Evolutionary conservation across 1,140 invertebrate genomes (phyloP).

Genomic region (Drosophila nigrodunni): DNA sequence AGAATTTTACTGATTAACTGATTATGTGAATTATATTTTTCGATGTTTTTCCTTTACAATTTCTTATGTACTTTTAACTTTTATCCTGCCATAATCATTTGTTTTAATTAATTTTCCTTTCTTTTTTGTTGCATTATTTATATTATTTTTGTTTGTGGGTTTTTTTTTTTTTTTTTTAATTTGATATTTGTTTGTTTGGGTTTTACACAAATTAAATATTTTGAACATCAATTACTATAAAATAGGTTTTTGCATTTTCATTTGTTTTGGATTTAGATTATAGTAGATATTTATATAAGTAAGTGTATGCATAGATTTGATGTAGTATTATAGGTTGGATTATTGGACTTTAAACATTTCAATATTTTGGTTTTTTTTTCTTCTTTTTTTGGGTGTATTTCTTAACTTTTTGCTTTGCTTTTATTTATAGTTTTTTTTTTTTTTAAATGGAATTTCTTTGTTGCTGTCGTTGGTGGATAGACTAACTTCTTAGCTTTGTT

Average conservation of each 20-base stretch:
- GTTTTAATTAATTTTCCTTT: conserved; percentile 14
- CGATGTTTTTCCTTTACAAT: conserved; percentile 33
- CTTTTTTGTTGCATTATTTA: conserved; percentile 41
- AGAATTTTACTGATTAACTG: conserved; percentile 24
- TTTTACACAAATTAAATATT: conserved; percentile 51
- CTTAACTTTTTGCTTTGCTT: conserved; percentile 42
- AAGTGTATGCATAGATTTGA: conserved; percentile 51
- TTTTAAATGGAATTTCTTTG: conserved; percentile 45
- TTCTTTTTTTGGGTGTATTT: conserved; percentile 23
- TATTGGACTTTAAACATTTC: conserved; percentile 70
- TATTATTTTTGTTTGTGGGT: conserved; percentile 39
- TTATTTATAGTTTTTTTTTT: conserved; percentile 26
- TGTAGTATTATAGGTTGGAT: conserved; percentile 60
- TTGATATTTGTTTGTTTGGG: conserved; percentile 27
- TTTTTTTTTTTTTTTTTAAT: conserved; percentile 24
- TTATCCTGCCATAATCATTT: conserved; percentile 6
- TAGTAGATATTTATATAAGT: conserved; percentile 42
- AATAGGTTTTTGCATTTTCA: conserved; percentile 45
- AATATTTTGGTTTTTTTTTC: conserved; percentile 5
- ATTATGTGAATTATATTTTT: conserved; percentile 36
- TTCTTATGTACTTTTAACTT: conserved; percentile 12
- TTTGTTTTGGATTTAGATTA: conserved; percentile 36
- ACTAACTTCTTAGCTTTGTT: conserved; percentile 63
- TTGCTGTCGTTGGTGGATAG: conserved; percentile 13
- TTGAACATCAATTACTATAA: conserved; percentile 46